Base-by-base conservation (phyloP, 64 coral and sea anemone genomes). In the Astreopora myriophthalma region DNA sequence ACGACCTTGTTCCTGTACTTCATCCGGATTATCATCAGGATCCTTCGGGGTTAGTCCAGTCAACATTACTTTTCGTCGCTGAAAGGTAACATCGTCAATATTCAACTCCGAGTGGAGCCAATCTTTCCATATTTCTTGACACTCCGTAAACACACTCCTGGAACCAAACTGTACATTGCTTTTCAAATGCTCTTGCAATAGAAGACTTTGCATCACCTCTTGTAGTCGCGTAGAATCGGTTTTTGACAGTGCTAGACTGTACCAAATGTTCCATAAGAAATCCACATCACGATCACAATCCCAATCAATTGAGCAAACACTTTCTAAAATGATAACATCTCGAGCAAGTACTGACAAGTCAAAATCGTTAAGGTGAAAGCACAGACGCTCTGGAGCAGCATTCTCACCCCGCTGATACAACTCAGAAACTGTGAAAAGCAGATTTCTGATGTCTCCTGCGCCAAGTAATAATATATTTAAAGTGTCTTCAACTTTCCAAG, bases 191-290 rank as follows among this genome's bases (percentile, higher is more conserved):
- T 62, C 30, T 2, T 34, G 79, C 22, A 20, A 82, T 12, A 34
- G 3, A 13, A 82, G 48, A 63, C 32, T 63, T 37, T 63, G 31
- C 1, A 82, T 20, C 17, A 31, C 64, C 55, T 32, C 7, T 38
- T 82, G 79, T 4, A 82, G 22, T 36, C 79, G 51, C 55, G 34
- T n/a, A 12, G 17, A 82, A 23, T 82, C 52, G 0, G 33, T 9
- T 22, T 7, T 34, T n/a, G 79, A 24, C 36, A 82, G 51, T 10
- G 57, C 19, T 24, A 82, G 24, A 37, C 64, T 63, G 57, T 82
- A 82, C 79, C 79, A 82, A 37, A 82, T 6, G 38, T 82, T 82
- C 79, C 79, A 82, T 22, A 82, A 64, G 34, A 82, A 82, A 20
- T 82, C 79, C 19, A 82, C 55, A 64, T 82, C 79, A 20, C 23